Conservation (phyloP, 2,113 vertebrate species). For the Engystomops pustulosus region DNA sequence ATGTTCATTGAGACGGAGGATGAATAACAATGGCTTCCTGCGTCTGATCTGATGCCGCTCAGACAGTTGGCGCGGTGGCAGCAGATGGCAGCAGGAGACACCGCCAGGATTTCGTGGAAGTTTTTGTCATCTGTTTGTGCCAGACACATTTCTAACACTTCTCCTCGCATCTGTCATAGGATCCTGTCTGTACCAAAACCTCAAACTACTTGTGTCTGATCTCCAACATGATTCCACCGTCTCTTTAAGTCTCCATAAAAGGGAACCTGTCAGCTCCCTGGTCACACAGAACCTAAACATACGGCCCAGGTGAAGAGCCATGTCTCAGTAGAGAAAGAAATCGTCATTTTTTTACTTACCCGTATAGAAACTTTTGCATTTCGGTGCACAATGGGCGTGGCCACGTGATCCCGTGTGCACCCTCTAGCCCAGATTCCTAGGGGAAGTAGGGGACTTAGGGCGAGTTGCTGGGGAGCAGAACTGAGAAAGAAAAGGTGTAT, state of each 20-base stretch:
- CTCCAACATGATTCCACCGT: neutral
- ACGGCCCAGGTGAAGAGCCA: no score
- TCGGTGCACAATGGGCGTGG: no score
- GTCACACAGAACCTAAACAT: no score
- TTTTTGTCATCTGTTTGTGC: slow-evolving; percentile 24
- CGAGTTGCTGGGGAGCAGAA: no score
- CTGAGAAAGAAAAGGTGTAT: no score
- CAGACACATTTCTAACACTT: slow-evolving; percentile 19
- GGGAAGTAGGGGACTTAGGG: no score
- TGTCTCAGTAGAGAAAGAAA: no score
- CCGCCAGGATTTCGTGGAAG: neutral
- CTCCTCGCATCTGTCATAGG: neutral
- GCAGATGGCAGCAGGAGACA: slow-evolving; percentile 25
- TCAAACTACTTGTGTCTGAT: neutral
- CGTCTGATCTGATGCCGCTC: neutral
- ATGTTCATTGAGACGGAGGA: neutral
- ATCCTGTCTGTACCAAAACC: neutral
- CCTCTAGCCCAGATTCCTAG: no score
- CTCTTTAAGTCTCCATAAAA: neutral
- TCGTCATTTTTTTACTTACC: no score
- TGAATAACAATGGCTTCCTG: neutral
- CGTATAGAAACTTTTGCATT: no score
- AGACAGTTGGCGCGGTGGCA: slow-evolving; percentile 18
- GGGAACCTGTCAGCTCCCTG: no score
- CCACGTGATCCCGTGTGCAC: no score